phyloP scores from a whole-genome alignment of 2,113 vertebrate species.

The Phrynosoma platyrhinos region DNA sequence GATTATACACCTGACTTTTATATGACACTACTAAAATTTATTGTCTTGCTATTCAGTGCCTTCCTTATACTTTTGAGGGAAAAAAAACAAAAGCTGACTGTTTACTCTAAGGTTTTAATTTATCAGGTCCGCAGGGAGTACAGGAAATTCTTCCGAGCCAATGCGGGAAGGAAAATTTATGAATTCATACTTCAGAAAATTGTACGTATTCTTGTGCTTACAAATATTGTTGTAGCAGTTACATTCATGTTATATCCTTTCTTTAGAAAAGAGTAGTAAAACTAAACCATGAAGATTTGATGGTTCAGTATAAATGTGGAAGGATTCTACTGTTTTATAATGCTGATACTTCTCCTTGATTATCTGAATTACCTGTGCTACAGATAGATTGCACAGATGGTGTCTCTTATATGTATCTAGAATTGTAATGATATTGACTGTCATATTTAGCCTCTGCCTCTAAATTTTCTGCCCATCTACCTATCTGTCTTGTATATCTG shows the following conservation, averaged over 20 bases:
- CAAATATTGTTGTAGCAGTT: background rate
- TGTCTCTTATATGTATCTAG: background rate
- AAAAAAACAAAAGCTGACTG: background rate
- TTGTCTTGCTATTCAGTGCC: background rate
- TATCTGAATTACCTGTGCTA: background rate
- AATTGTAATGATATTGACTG: background rate
- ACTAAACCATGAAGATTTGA: background rate
- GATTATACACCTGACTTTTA: background rate
- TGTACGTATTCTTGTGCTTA: slow-evolving; percentile 78
- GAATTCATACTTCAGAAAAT: slow-evolving; percentile 95
- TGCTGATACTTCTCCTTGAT: background rate
- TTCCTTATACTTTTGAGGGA: background rate
- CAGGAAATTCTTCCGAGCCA: slow-evolving; percentile 97
- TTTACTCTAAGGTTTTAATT: slow-evolving; percentile 59
- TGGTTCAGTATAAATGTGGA: background rate
- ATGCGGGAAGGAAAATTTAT: slow-evolving; percentile 97
- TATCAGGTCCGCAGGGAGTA: slow-evolving; percentile 95
- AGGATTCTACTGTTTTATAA: background rate
- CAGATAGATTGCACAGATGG: background rate
- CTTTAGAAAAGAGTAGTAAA: background rate
- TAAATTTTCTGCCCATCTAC: background rate
- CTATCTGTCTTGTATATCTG: background rate
- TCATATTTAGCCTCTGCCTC: background rate
- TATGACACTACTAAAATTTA: background rate
- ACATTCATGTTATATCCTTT: background rate